Evolutionary conservation across 2,113 vertebrate species (phyloP).

Genomic region (Chaenocephalus aceratus): DNA sequence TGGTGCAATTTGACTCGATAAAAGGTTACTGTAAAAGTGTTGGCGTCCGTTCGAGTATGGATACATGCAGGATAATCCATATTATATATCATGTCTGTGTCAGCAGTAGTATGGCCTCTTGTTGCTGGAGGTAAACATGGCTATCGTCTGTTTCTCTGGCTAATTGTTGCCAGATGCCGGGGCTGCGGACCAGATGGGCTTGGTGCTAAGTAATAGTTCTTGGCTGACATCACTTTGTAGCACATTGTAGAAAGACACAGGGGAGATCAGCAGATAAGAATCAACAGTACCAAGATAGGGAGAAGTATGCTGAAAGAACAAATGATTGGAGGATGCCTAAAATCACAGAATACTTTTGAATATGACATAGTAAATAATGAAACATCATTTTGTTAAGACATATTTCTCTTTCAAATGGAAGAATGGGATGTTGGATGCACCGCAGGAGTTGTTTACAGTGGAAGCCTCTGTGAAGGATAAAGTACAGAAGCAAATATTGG

Average conservation of each 20-base stretch:
- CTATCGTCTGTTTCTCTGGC: conserved; percentile 73
- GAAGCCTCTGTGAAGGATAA: conserved; percentile 40
- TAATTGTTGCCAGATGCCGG: conserved; percentile 78
- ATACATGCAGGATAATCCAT: conserved; percentile 14
- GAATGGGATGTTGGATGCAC: conserved; percentile 16
- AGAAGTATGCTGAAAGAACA: conserved; percentile 29
- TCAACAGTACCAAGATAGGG: conserved; percentile 13
- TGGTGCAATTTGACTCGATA: conserved; percentile 3
- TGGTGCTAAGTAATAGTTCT: conserved; percentile 75
- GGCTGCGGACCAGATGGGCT: conserved; percentile 78
- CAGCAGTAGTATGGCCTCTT: conserved; percentile 58
- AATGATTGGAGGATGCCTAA: conserved; percentile 13
- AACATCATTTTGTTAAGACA: conserved; percentile 17
- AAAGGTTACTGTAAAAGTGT: conserved; percentile 17
- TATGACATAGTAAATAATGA: conserved; percentile 32
- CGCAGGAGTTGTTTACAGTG: conserved; percentile 60
- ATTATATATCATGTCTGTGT: conserved; percentile 29
- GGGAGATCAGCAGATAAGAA: conserved; percentile 52
- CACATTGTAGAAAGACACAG: conserved; percentile 52
- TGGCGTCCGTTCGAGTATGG: not conserved
- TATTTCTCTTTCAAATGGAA: conserved; percentile 13
- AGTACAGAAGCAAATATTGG: conserved; percentile 54
- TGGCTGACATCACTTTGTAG: conserved; percentile 79
- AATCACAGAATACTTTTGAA: conserved; percentile 20
- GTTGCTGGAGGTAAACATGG: conserved; percentile 71